Evolutionary conservation across 1,140 invertebrate species (phyloP), one percentile per base, ranked within the genome.

Genomic region (Heliconius nattereri): DNA sequence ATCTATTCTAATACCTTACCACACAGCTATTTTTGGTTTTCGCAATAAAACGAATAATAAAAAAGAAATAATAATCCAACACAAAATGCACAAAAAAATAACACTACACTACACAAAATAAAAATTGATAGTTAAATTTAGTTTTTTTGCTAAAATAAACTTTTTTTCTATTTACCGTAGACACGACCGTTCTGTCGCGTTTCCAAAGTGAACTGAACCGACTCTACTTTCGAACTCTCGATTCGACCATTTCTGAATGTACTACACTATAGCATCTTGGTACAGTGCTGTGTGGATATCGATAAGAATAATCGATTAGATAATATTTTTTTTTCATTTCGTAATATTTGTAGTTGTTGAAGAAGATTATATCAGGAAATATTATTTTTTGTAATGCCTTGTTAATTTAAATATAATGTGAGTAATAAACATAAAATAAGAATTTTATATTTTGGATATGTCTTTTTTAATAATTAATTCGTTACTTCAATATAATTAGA

Each of bases 1-100:
- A 86, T 86, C 84, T 84, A 85, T 85, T 84, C 88, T 88, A 90
- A 92, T 91, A 90, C 89, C 89, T 92, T 91, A 90, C 90, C 89
- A 84, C 88, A 86, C 83, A 86, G 88, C 85, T 91, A 92, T 92
- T 91, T 90, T 87, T 78, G 60, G 86, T 83, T 85, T 89, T 89
- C 85, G 87, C 87, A 87, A 90, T 85, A 88, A 89, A 90, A 88
- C 70, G 85, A 84, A 85, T 86, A 60, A 71, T 83, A 86, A 86
- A 87, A 66, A 66, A 29, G 26, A 66, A 66, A 66, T 6, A 16
- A 66, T 82, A 81, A 82, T 80, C 45, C 78, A 84, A 87, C 89
- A 91, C 88, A 86, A 88, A 86, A 90, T 90, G 86, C 90, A 93
- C 89, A 89, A 73, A 84, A 80, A 72, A 54, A 80, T 66, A 80